Conservation (phyloP, 2,888 invertebrate genomes). For the Drosophila paranaensis region DNA sequence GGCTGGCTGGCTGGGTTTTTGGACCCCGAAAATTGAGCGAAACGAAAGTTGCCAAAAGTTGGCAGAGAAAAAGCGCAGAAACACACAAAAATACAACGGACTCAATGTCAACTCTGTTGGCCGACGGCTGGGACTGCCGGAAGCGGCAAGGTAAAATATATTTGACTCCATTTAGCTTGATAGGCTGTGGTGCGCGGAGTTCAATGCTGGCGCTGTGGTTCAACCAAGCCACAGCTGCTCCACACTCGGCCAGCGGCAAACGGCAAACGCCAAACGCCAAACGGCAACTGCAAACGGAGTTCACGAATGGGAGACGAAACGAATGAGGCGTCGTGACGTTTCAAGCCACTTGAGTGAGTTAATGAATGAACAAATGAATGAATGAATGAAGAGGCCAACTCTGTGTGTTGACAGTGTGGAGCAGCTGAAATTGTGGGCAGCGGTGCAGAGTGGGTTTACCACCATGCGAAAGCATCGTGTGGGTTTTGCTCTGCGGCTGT, state of each 20-base stretch:
- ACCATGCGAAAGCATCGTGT: constrained; percentile 17
- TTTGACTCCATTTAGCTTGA: constrained; percentile 30
- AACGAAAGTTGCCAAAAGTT: constrained; percentile 62
- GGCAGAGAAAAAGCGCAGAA: background rate
- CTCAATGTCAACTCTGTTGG: constrained; percentile 52
- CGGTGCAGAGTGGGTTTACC: constrained; percentile 21
- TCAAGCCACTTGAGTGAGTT: constrained; percentile 60
- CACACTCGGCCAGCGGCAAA: constrained; percentile 24
- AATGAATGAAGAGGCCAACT: constrained; percentile 32
- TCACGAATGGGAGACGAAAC: constrained; percentile 16
- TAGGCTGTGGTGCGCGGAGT: constrained; percentile 1
- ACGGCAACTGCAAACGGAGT: constrained; percentile 38
- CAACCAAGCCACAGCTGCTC: constrained; percentile 9
- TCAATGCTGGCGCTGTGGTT: background rate
- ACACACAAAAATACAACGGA: constrained; percentile 3
- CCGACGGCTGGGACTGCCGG: constrained; percentile 49
- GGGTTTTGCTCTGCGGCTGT: constrained; percentile 16
- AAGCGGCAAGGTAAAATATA: constrained; percentile 50
- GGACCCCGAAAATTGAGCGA: constrained; percentile 64
- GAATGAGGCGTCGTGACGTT: constrained; percentile 23
- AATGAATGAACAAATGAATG: constrained; percentile 60
- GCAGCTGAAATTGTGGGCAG: constrained; percentile 26
- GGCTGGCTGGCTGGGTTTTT: constrained; percentile 41
- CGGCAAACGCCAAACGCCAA: constrained; percentile 8
- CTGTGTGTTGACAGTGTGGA: constrained; percentile 27